A percentile compares a stretch with the other conserved stretches of the same genome.
Conservation (phyloP, 2,797 vertebrate species). For the Crotalus adamanteus region DNA sequence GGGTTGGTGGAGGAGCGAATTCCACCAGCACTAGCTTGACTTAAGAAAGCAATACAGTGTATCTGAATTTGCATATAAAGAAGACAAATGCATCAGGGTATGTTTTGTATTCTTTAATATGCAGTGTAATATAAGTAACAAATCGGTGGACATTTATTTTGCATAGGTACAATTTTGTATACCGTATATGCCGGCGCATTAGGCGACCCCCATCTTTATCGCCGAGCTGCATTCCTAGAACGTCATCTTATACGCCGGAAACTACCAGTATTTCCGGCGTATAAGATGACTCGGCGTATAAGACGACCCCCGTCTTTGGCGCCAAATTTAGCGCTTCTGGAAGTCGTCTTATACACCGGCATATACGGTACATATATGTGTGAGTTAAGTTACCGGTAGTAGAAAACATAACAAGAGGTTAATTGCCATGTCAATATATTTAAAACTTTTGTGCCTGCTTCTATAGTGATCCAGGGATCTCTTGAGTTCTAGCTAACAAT, state of each 20-base stretch:
- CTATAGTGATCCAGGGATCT: not conserved
- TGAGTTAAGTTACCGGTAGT: not conserved
- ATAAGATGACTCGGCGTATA: no score
- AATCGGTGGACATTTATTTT: not conserved
- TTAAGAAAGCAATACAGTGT: not conserved
- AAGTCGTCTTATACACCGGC: no score
- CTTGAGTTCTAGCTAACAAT: not conserved
- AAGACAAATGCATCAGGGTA: not conserved
- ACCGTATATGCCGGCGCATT: no score
- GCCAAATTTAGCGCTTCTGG: no score
- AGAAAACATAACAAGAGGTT: conserved; percentile 31
- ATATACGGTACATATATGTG: not conserved
- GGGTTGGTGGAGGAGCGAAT: not conserved
- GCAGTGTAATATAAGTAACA: not conserved
- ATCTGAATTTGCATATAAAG: not conserved
- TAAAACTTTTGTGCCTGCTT: not conserved
- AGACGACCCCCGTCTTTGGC: no score
- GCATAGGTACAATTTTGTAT: not conserved
- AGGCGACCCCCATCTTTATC: no score
- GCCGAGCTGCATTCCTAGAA: no score
- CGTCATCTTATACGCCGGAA: no score
- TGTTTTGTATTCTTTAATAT: not conserved
- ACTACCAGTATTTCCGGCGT: no score
- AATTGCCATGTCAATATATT: not conserved
- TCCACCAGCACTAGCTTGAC: conserved; percentile 38